Percentiles rank a stretch among this genome's conserved stretches.
Conservation (phyloP, 2,888 invertebrate species). For the Drosophila merina region DNA sequence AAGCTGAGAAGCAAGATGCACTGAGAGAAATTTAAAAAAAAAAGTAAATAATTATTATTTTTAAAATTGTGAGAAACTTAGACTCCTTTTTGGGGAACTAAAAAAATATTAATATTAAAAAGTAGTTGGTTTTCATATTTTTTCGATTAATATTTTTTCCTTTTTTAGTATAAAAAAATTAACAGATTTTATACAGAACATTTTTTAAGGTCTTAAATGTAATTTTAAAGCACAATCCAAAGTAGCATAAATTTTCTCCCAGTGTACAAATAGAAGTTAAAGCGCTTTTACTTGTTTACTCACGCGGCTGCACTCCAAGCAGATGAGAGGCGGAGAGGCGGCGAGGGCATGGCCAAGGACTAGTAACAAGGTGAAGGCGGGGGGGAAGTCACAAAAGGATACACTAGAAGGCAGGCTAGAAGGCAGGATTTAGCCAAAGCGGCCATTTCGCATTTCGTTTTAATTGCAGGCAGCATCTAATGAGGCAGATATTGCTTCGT, state of each 20-base stretch:
- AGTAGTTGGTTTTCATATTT: no score
- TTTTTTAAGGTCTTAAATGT: no score
- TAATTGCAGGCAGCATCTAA: conserved; percentile 49
- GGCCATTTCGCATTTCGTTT: conserved; percentile 38
- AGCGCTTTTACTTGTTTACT: conserved; percentile 12
- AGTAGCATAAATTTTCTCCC: neutral
- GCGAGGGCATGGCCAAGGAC: neutral
- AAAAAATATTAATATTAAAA: no score
- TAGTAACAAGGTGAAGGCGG: neutral
- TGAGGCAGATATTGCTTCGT: conserved; percentile 48
- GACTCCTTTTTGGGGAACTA: no score
- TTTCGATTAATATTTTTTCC: no score
- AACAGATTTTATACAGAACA: no score
- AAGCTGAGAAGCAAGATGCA: conserved; percentile 18
- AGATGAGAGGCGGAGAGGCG: neutral
- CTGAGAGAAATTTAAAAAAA: neutral
- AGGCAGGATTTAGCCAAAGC: conserved; percentile 6
- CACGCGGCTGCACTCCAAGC: conserved; percentile 2
- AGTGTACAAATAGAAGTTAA: conserved; percentile 7
- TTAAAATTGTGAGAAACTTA: no score
- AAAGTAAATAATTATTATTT: no score
- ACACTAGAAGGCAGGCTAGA: neutral
- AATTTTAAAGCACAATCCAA: neutral
- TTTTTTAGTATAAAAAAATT: no score
- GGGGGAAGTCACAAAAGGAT: neutral